These are phyloP conservation scores for Bicyclus anynana DNA, from an alignment of 1,140 invertebrate genomes.

Conservation along the genomic window DNA sequence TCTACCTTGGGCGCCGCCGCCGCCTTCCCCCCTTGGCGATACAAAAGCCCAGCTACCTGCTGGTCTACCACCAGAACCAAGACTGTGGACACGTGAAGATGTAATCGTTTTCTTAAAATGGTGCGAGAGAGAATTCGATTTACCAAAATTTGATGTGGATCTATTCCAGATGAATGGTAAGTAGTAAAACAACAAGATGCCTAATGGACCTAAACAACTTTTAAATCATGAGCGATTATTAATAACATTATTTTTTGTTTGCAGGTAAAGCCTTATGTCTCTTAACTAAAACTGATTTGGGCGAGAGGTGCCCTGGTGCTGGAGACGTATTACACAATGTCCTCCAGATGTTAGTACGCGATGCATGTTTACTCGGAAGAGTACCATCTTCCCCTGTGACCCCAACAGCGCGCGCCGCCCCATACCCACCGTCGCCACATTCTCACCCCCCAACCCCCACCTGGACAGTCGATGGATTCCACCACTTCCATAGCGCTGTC, in stretches of 20 bases:
- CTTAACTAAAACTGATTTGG: constrained; percentile 92
- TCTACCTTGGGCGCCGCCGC: constrained; percentile 81
- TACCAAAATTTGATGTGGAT: constrained; percentile 94
- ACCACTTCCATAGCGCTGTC: constrained; percentile 80
- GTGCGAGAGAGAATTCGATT: constrained; percentile 95
- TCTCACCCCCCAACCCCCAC: constrained; percentile 88
- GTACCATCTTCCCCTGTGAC: constrained; percentile 90
- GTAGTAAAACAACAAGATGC: constrained; percentile 19
- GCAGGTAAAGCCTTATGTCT: constrained; percentile 93
- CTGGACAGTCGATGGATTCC: constrained; percentile 81
- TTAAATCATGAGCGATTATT: no score
- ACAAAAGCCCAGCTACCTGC: constrained; percentile 91
- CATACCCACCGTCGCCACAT: constrained; percentile 85
- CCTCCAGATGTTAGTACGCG: constrained; percentile 90
- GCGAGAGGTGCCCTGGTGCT: constrained; percentile 92
- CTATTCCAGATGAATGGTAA: constrained; percentile 98
- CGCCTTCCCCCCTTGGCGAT: constrained; percentile 86
- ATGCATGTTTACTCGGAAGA: constrained; percentile 86
- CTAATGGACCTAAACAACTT: no score
- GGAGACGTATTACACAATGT: constrained; percentile 97
- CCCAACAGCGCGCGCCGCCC: constrained; percentile 87
- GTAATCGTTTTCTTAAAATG: constrained; percentile 92
- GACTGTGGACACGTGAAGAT: constrained; percentile 94
- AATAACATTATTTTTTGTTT: no score
- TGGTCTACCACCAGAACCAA: constrained; percentile 89